A percentile compares a stretch with the other conserved stretches of the same genome.
phyloP scores from a whole-genome alignment of 2,797 vertebrate genomes.

The Champsocephalus esox region DNA sequence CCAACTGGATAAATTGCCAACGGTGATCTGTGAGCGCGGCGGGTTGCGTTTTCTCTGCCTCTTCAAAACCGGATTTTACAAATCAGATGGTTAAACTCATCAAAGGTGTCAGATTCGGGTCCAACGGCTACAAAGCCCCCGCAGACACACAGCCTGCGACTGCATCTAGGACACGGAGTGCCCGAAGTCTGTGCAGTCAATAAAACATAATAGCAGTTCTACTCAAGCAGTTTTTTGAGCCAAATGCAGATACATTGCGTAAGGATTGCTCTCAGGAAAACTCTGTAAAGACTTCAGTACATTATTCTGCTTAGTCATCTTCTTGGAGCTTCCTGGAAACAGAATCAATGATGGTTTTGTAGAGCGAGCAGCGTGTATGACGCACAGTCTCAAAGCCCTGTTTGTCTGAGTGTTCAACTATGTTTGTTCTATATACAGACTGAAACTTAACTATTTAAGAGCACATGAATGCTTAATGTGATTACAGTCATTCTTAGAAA shows the following conservation, averaged over 20 bases:
- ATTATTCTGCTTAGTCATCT: slow-evolving; percentile 35
- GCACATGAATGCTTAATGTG: not conserved
- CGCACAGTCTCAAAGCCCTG: slow-evolving; percentile 1
- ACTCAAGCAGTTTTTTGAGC: slow-evolving; percentile 14
- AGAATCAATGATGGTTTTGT: slow-evolving; percentile 47
- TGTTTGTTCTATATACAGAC: not conserved
- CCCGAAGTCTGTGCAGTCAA: slow-evolving; percentile 44
- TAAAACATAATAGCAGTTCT: slow-evolving; percentile 38
- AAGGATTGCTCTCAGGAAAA: slow-evolving; percentile 42
- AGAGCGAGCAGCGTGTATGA: not conserved
- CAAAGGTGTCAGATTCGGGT: slow-evolving; percentile 57
- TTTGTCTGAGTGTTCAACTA: slow-evolving; percentile 20
- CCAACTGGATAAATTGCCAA: not conserved
- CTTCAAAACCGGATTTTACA: slow-evolving; percentile 39
- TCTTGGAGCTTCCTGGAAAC: slow-evolving; percentile 15
- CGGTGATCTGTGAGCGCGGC: slow-evolving; percentile 7
- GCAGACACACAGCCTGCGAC: slow-evolving; percentile 16
- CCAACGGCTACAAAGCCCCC: slow-evolving; percentile 33
- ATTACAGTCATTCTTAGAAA: slow-evolving; percentile 3
- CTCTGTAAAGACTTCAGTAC: slow-evolving; percentile 8
- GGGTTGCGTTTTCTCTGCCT: slow-evolving; percentile 31
- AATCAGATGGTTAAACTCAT: slow-evolving; percentile 59
- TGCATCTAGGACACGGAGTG: slow-evolving; percentile 30
- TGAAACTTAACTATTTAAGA: slow-evolving; percentile 8
- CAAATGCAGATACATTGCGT: slow-evolving; percentile 36